Evolutionary conservation across 2,888 invertebrate genomes (phyloP).

Genomic region (Portevinia maculata): DNA sequence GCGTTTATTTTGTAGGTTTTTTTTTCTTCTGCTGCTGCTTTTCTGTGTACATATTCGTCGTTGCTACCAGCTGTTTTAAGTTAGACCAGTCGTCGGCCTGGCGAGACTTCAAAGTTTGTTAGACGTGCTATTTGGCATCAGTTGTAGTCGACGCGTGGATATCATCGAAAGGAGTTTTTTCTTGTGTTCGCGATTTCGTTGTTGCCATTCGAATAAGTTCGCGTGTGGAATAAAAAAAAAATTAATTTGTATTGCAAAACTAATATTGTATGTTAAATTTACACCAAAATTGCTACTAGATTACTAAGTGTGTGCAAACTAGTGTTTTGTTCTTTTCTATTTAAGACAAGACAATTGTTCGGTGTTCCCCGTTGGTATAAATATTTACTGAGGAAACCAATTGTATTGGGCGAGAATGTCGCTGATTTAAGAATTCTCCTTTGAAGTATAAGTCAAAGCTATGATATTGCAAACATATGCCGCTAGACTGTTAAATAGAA

Average conservation of each 20-base stretch:
- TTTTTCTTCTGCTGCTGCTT: not conserved
- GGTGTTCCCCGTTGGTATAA: not conserved
- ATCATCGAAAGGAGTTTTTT: constrained; percentile 56
- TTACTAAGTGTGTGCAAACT: constrained; percentile 51
- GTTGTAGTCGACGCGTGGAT: constrained; percentile 66
- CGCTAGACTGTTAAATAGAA: not conserved
- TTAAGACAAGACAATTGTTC: not conserved
- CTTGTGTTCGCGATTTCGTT: constrained; percentile 30
- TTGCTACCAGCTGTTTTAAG: constrained; percentile 52
- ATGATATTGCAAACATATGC: not conserved
- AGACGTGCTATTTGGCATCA: constrained; percentile 59
- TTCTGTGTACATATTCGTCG: constrained; percentile 22
- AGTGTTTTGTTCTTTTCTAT: not conserved
- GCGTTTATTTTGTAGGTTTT: constrained; percentile 10
- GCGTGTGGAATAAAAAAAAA: constrained; percentile 35
- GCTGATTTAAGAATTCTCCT: not conserved
- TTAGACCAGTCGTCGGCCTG: constrained; percentile 57
- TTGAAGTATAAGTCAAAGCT: too few relatives aligned
- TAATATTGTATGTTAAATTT: constrained; percentile 36
- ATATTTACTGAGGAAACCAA: not conserved
- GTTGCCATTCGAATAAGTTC: constrained; percentile 23
- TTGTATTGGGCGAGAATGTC: not conserved
- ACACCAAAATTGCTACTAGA: not conserved
- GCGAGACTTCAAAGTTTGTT: constrained; percentile 66
- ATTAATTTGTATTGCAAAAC: constrained; percentile 9